These are phyloP conservation scores for Siderastrea siderea DNA, from an alignment of 92 coral and sea anemone genomes.

Conservation along the genomic window DNA sequence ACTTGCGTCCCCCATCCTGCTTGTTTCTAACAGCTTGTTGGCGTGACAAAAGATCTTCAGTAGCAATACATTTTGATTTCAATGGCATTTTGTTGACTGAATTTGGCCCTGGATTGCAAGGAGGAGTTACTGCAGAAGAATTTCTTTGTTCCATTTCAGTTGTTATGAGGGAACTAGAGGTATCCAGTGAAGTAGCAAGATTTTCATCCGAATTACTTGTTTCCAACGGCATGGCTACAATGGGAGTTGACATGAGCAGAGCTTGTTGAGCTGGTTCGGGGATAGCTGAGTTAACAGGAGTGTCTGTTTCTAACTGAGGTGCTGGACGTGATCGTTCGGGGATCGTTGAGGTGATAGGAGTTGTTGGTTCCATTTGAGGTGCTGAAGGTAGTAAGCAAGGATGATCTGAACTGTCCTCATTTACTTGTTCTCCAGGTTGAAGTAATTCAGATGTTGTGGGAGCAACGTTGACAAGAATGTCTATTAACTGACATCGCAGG, in stretches of 20 bases:
- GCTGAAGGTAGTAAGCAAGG: neutral
- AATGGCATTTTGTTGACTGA: too few relatives aligned
- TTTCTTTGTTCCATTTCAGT: too few relatives aligned
- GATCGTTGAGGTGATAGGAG: neutral
- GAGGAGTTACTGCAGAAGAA: too few relatives aligned
- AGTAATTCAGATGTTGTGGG: neutral
- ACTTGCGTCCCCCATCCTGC: neutral
- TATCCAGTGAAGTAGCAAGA: too few relatives aligned
- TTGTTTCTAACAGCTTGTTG: neutral
- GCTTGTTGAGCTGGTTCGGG: conserved; percentile 12
- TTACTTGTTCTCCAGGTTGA: neutral
- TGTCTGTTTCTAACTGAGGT: too few relatives aligned
- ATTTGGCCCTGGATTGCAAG: too few relatives aligned
- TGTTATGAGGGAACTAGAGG: too few relatives aligned
- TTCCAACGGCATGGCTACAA: too few relatives aligned
- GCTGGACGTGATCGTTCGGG: neutral
- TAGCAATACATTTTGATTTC: neutral
- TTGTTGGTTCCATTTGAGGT: neutral
- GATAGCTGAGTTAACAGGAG: too few relatives aligned
- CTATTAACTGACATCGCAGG: conserved; percentile 31
- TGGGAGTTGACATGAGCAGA: too few relatives aligned
- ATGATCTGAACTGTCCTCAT: neutral
- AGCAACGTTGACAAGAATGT: conserved; percentile 12
- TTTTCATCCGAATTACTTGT: too few relatives aligned
- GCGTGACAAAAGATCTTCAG: conserved; percentile 26